A percentile compares a stretch with the other conserved stretches of the same genome.
These are phyloP conservation scores for Calliphora vicina DNA, from an alignment of 1,140 invertebrate species.

Conservation along the genomic window DNA sequence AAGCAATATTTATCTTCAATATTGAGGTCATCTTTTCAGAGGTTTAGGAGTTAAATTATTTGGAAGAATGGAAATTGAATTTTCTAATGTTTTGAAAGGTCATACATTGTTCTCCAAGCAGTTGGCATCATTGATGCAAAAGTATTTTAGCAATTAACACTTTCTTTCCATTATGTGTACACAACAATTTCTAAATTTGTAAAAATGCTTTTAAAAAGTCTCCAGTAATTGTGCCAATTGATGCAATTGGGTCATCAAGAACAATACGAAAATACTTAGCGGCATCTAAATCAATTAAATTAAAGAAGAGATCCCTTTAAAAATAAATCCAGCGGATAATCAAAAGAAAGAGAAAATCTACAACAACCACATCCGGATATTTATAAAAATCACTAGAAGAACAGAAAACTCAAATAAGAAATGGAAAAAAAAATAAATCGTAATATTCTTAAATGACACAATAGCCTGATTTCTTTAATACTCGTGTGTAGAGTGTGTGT, in stretches of 20 bases:
- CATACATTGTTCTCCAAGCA: too few species aligned
- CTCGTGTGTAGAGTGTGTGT: background rate
- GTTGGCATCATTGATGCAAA: too few species aligned
- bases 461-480: constrained; percentile 27
- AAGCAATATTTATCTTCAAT: too few species aligned
- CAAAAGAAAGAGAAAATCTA: background rate
- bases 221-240: too few species aligned
- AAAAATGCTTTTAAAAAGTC: background rate
- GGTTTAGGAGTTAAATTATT: too few species aligned
- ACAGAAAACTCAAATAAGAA: background rate
- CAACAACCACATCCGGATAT: background rate
- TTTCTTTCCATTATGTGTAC: too few species aligned
- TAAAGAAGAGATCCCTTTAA: background rate
- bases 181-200: background rate
- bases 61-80: too few species aligned
- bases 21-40: too few species aligned
- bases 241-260: too few species aligned
- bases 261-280: too few species aligned
- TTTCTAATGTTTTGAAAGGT: too few species aligned
- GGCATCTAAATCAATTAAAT: background rate
- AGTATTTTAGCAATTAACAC: too few species aligned
- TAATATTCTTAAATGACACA: constrained; percentile 29
- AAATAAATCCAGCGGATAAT: background rate
- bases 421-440: background rate
- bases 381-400: background rate